Evolutionary conservation across 2,888 invertebrate species (phyloP).

Genomic region (Athripsodes cinereus): DNA sequence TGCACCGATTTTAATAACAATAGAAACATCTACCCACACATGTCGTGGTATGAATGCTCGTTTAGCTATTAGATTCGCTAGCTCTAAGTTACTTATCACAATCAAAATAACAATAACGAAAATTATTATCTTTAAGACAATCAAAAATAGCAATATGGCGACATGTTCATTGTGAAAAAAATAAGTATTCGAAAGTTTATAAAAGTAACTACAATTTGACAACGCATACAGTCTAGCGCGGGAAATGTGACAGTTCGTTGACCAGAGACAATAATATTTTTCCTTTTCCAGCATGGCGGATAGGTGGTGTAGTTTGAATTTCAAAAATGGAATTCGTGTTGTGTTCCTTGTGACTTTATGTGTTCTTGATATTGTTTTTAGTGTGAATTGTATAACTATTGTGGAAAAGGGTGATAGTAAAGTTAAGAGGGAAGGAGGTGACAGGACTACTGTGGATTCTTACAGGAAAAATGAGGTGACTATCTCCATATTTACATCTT

Average conservation of each 20-base stretch:
- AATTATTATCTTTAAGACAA: background rate
- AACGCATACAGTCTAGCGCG: constrained; percentile 11
- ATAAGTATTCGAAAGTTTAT: constrained; percentile 21
- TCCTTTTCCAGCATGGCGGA: background rate
- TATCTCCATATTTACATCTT: background rate
- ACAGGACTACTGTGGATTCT: background rate
- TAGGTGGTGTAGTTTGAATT: background rate
- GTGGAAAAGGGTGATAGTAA: constrained; percentile 5
- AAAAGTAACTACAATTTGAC: constrained; percentile 7
- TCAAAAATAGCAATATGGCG: constrained; percentile 13
- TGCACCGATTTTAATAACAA: too few relatives aligned
- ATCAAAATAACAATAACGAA: background rate
- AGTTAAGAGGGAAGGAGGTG: constrained; percentile 3
- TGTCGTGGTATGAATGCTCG: too few relatives aligned
- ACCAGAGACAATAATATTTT: background rate
- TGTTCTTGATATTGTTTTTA: background rate
- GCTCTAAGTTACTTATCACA: background rate
- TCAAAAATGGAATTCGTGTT: background rate
- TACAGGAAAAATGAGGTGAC: background rate
- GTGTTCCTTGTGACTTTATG: background rate
- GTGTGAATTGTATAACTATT: background rate
- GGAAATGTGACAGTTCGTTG: constrained; percentile 18
- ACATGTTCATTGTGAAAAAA: constrained; percentile 16
- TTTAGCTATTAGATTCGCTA: constrained; percentile 19
- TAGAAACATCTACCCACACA: too few relatives aligned